phyloP scores from a whole-genome alignment of 2,113 vertebrate species.

The Channa argus region DNA sequence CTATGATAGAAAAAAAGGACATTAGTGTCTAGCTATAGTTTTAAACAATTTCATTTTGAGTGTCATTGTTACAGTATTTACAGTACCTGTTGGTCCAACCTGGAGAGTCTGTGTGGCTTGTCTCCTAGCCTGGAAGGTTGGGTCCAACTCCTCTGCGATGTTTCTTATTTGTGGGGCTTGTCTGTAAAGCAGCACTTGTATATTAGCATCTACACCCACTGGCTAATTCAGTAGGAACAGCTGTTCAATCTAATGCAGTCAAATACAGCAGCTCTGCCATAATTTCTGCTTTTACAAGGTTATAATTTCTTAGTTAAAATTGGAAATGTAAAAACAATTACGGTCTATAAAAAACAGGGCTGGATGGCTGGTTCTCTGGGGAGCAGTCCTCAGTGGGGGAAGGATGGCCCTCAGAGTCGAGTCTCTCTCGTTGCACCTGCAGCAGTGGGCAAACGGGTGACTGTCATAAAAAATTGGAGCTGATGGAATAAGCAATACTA shows the following conservation, averaged over 20 bases:
- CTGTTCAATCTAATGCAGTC: too few species aligned
- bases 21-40: slow-evolving; percentile 14
- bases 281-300: too few species aligned
- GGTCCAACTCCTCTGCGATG: slow-evolving; percentile 84
- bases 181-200: slow-evolving; percentile 41
- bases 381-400: slow-evolving; percentile 74
- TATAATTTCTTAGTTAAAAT: too few species aligned
- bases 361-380: slow-evolving; percentile 70
- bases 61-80: not conserved
- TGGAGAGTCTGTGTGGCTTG: slow-evolving; percentile 33
- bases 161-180: slow-evolving; percentile 73
- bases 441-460: not conserved
- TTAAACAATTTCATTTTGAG: not conserved
- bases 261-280: too few species aligned
- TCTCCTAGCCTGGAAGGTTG: slow-evolving; percentile 81
- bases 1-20: slow-evolving; percentile 20
- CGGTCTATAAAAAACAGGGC: slow-evolving; percentile 51
- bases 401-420: slow-evolving; percentile 77
- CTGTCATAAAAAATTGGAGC: not conserved
- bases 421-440: slow-evolving; percentile 73
- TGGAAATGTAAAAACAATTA: slow-evolving; percentile 45
- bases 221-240: too few species aligned
- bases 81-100: slow-evolving; percentile 52
- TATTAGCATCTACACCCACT: not conserved
- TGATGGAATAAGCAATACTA: not conserved